A percentile compares a stretch with the other conserved stretches of the same genome.
phyloP scores from a whole-genome alignment of 2,888 invertebrate species.

The Thereva unica region DNA sequence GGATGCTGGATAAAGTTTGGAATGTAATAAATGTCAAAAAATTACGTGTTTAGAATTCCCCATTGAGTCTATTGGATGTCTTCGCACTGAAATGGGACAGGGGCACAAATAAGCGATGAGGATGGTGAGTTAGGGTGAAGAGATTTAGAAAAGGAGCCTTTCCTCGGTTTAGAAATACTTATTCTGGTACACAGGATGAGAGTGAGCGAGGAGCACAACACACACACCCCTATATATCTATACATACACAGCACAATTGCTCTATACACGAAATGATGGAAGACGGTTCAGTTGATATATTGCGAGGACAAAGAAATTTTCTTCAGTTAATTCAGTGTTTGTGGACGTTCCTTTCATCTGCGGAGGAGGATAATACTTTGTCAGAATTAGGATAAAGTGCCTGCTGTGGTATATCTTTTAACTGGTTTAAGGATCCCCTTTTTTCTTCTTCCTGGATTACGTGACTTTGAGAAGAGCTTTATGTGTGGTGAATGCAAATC shows the following conservation, averaged over 20 bases:
- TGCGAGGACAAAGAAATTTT: constrained; percentile 23
- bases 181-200: too few relatives aligned
- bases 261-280: constrained; percentile 14
- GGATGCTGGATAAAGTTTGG: constrained; percentile 42
- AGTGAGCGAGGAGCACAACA: too few relatives aligned
- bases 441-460: constrained; percentile 7
- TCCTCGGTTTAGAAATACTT: constrained; percentile 7
- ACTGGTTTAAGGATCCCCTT: constrained; percentile 14
- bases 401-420: constrained; percentile 12
- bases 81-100: constrained; percentile 29
- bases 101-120: not conserved
- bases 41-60: constrained; percentile 44
- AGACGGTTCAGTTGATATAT: constrained; percentile 25
- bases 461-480: too few relatives aligned
- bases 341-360: constrained; percentile 18
- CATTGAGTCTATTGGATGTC: constrained; percentile 39
- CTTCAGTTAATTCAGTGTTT: constrained; percentile 21
- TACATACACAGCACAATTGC: constrained; percentile 14
- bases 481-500: too few relatives aligned
- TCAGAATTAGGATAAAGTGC: constrained; percentile 32
- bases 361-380: constrained; percentile 26
- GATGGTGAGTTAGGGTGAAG: constrained; percentile 2
- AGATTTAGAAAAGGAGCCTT: constrained; percentile 19
- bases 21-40: constrained; percentile 47
- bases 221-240: too few relatives aligned